Evolutionary conservation across 2,113 vertebrate genomes (phyloP), one percentile per base, ranked within the genome.

Genomic region (Speoplatyrhinus poulsoni): DNA sequence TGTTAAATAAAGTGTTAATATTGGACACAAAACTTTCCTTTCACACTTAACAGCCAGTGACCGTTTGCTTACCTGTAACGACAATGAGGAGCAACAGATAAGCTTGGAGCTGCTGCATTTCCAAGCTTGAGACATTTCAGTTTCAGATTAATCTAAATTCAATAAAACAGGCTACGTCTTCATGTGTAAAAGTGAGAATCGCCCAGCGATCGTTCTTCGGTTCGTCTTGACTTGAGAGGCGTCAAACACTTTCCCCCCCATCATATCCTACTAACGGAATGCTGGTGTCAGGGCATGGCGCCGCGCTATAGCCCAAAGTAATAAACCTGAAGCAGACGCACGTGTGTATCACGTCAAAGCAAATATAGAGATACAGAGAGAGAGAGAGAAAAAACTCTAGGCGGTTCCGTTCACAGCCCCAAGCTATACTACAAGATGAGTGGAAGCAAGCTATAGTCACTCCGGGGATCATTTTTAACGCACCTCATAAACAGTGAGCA

Each of bases 71-170:
- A 92, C 92, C 92, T 92, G 88, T 82, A 47, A 85, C 75, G 76
- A 87, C 75, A 48, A 90, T 70, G 68, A 90, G 72, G 68, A 92
- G 80, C 61, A 90, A 67, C 74, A 85, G 67, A 77, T 70, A 87
- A 55, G 47, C 79, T 78, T 83, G 81, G 75, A 88, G 89, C 82
- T 77, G 89, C 91, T 77, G 89, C 91, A 93, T 93, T 83, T 88
- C 91, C 89, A 80, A 60, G 75, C 75, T 66, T 78, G 69, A 91
- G 86, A 88, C 92, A 91, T 92, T 79, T 88, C 92, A 87, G 57
- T 67, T 73, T 84, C 66, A 56, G 19, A 73, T 16, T 12, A 69
- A 70, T 75, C 62, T 64, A 8, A 62, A 76, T 69, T 84, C 79
- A 73, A 72, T 55, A 6, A n/a, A 41, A 63, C 32, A 57, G 48